phyloP scores from a whole-genome alignment of 1,140 invertebrate species.

The Drosophila eugracilis region DNA sequence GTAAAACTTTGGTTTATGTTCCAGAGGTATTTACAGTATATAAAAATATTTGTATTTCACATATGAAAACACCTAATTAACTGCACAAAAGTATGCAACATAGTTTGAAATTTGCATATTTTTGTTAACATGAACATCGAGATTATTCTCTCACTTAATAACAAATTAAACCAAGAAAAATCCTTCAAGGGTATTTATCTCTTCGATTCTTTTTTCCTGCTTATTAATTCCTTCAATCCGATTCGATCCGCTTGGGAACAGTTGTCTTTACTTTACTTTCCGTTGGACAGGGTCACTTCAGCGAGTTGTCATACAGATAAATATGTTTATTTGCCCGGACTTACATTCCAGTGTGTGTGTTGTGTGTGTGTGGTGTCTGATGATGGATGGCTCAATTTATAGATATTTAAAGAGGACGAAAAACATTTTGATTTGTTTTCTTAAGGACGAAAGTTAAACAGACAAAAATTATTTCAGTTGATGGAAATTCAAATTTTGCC shows the following conservation, averaged over 20 bases:
- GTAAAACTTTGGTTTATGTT: too few species aligned
- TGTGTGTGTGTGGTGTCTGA: conserved; percentile 27
- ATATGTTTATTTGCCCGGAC: conserved; percentile 22
- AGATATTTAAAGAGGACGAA: conserved; percentile 5
- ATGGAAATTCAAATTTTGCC: not conserved
- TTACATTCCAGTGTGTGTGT: conserved; percentile 5
- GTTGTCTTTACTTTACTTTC: not conserved
- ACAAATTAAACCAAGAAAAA: too few species aligned
- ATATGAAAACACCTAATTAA: not conserved
- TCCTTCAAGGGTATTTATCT: not conserved
- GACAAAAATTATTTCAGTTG: not conserved
- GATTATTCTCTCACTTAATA: too few species aligned
- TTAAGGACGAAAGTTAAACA: not conserved
- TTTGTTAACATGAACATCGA: too few species aligned
- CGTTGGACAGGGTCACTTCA: conserved; percentile 25
- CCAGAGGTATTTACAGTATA: too few species aligned
- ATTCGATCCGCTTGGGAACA: not conserved
- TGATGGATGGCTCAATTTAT: not conserved
- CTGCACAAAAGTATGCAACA: not conserved
- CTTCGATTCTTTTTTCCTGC: not conserved
- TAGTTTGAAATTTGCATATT: too few species aligned
- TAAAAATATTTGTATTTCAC: too few species aligned
- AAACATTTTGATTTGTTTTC: conserved; percentile 1
- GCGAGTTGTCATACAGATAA: conserved; percentile 41
- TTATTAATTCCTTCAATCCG: not conserved